Evolutionary conservation across 2,888 invertebrate genomes (phyloP).

Genomic region (Carcina quercana): DNA sequence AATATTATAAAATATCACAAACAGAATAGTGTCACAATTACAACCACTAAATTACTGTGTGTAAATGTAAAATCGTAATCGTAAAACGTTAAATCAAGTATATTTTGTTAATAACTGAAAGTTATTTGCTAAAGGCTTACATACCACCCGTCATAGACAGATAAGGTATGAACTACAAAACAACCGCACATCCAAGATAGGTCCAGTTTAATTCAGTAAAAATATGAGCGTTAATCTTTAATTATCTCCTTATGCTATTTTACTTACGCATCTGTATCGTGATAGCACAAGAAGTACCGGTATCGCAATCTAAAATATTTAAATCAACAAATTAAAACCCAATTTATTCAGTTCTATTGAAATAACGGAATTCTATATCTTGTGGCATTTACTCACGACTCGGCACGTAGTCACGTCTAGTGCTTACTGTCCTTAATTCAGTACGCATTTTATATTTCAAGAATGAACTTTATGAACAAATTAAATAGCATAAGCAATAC

Average conservation of each 20-base stretch:
- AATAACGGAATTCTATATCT: conserved; percentile 16
- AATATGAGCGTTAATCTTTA: no score
- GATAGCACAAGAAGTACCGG: conserved; percentile 69
- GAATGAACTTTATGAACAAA: conserved; percentile 7
- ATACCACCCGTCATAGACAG: no score
- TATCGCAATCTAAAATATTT: conserved; percentile 68
- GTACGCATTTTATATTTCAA: conserved; percentile 40
- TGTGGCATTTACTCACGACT: conserved; percentile 57
- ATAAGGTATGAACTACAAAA: no score
- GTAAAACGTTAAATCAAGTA: no score
- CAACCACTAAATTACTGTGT: no score
- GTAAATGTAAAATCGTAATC: no score
- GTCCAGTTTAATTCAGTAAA: no score
- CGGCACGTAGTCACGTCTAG: conserved; percentile 61
- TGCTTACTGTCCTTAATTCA: conserved; percentile 49
- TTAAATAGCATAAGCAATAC: conserved; percentile 29
- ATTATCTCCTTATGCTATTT: conserved; percentile 11
- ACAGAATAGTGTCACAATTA: no score
- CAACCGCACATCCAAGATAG: no score
- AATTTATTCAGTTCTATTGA: conserved; percentile 14
- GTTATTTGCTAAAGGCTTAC: no score
- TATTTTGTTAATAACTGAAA: no score
- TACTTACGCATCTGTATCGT: conserved; percentile 72
- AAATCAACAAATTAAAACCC: conserved; percentile 41
- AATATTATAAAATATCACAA: no score